Evolutionary conservation across 2,797 vertebrate species (phyloP), one percentile per base, ranked within the genome.

Genomic region (Linurgus olivaceus): DNA sequence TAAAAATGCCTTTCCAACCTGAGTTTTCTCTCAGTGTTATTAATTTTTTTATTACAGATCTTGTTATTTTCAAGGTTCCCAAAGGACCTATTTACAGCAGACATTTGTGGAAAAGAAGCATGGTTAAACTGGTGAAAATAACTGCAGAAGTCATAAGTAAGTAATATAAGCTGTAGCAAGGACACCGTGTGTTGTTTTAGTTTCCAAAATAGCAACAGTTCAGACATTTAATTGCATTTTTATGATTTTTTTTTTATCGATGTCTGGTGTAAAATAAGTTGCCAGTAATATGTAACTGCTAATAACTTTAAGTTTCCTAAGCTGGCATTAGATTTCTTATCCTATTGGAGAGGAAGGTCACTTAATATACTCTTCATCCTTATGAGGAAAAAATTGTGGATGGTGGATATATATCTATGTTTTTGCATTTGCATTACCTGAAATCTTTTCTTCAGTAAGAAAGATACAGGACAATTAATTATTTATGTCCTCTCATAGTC

Each of bases 11-110:
- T 90, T 97, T 96, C 95, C 96, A 97, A 95, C 94, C 58, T 94
- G 74, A 96, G 94, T 93, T 96, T 97, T 96, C 96, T 97, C 94
- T 96, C 94, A 96, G 93, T 96, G 96, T 98, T 98, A 98, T 98
- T 98, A 98, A 98, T 98, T 98, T 98, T 97, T 98, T 98, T 98
- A 98, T 97, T 98, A 97, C 95, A 97, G 97, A 97, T 98, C 97
- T 98, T 97, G 97, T 97, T 98, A 97, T 98, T 98, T 98, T 98
- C 97, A 98, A 94, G 94, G 96, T 96, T 97, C 98, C 97, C 97
- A 42, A n/a, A 92, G 95, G 97, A 96, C 75, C 91, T 96, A 92
- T 98, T 98, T 97, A 97, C 96, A 96, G 93, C 50, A 82, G 95
- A 97, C 85, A 97, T 98, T 98, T 98, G 98, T 98, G 97, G 97